phyloP scores from a whole-genome alignment of 1,140 invertebrate species.

The Panulirus ornatus region DNA sequence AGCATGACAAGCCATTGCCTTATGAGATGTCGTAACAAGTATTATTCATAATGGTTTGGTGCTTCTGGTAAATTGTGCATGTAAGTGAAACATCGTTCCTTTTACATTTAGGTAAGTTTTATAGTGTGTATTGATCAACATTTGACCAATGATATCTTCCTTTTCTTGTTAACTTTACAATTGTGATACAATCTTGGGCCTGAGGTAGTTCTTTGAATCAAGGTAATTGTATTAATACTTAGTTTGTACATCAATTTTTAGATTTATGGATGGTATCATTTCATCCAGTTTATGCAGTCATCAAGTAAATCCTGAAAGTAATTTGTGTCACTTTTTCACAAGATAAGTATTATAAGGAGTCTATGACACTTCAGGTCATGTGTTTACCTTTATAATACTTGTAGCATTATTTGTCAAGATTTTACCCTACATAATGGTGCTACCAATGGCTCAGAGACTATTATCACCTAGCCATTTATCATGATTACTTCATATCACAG shows the following conservation, averaged over 20 bases:
- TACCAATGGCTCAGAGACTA: background rate
- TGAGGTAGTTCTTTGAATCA: conserved; percentile 4
- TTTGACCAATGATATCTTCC: conserved; percentile 21
- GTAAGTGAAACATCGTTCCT: conserved; percentile 25
- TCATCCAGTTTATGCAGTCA: background rate
- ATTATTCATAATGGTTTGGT: conserved; percentile 58
- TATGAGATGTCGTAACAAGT: conserved; percentile 36
- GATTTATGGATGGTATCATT: background rate
- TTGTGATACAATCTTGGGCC: conserved; percentile 2
- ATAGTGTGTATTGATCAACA: conserved; percentile 9
- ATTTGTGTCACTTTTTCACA: background rate
- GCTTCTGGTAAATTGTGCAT: conserved; percentile 45
- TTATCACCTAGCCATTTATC: background rate
- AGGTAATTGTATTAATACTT: background rate
- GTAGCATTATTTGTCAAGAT: too few relatives aligned
- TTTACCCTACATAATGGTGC: background rate
- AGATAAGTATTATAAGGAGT: background rate
- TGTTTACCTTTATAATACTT: too few relatives aligned
- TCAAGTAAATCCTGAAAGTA: background rate
- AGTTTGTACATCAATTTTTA: background rate
- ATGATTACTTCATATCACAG: background rate
- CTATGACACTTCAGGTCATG: too few relatives aligned
- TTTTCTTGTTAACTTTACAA: conserved; percentile 1
- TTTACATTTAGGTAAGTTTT: conserved; percentile 21
- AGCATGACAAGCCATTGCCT: conserved; percentile 38